A percentile compares a stretch with the other conserved stretches of the same genome.
phyloP scores from a whole-genome alignment of 2,797 vertebrate genomes.

The Oreochromis mossambicus region DNA sequence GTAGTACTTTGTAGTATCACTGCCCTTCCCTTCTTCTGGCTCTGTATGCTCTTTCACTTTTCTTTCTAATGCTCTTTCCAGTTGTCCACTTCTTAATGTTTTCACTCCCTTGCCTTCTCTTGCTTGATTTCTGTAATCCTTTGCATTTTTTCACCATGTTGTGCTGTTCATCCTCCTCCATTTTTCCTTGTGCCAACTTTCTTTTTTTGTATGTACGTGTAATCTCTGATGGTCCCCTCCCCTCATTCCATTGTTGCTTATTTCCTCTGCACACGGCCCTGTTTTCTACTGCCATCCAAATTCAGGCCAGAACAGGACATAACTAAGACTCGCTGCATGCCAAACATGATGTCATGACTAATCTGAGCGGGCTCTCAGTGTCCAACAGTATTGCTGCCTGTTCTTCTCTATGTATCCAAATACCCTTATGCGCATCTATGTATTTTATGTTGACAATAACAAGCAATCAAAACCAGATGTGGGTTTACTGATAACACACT shows the following conservation, averaged over 20 bases:
- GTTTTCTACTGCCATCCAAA: conserved; percentile 58
- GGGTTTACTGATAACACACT: conserved; percentile 16
- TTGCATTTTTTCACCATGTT: background rate
- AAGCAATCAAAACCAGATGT: conserved; percentile 36
- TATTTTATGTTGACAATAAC: conserved; percentile 12
- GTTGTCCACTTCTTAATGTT: background rate
- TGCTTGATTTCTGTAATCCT: background rate
- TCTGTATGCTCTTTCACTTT: background rate
- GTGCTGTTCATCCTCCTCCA: background rate
- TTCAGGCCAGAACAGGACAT: conserved; percentile 69
- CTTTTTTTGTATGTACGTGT: conserved; percentile 25
- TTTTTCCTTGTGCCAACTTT: conserved; percentile 6
- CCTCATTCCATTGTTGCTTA: conserved; percentile 57
- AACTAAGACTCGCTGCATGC: conserved; percentile 51
- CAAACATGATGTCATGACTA: conserved; percentile 72
- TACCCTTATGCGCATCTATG: background rate
- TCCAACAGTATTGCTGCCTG: conserved; percentile 2
- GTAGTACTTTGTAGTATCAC: background rate
- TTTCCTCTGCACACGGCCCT: conserved; percentile 62
- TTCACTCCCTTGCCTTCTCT: background rate
- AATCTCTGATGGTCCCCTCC: conserved; percentile 45
- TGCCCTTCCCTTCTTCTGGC: background rate
- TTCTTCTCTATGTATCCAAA: conserved; percentile 15
- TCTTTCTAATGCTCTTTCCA: background rate
- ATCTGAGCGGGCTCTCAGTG: conserved; percentile 22